Evolutionary conservation across 2,113 vertebrate species (phyloP).

Genomic region (Sander vitreus): DNA sequence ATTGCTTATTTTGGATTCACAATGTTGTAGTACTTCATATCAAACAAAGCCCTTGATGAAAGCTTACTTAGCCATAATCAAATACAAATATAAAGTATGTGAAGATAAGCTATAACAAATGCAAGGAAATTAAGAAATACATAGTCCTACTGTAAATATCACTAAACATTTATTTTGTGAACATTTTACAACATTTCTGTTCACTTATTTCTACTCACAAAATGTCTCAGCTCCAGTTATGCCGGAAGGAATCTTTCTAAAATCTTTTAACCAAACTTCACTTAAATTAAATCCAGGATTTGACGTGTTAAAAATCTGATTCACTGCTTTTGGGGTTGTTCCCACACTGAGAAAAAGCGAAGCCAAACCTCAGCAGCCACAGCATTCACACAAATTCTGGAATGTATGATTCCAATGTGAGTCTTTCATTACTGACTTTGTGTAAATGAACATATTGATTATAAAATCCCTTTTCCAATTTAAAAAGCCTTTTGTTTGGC

Average conservation of each 20-base stretch:
- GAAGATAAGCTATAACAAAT: background rate
- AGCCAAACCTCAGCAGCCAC: slow-evolving; percentile 17
- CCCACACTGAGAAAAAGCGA: background rate
- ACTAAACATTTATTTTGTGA: background rate
- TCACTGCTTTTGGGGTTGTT: background rate
- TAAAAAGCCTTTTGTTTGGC: background rate
- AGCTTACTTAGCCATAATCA: background rate
- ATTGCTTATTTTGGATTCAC: slow-evolving; percentile 12
- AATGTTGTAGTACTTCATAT: background rate
- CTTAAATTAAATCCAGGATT: slow-evolving; percentile 34
- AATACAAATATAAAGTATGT: background rate
- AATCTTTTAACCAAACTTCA: slow-evolving; percentile 30
- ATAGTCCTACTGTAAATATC: background rate
- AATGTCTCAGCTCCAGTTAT: slow-evolving; percentile 13
- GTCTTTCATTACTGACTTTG: slow-evolving; percentile 6
- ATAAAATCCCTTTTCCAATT: background rate
- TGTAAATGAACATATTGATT: slow-evolving; percentile 22
- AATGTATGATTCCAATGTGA: slow-evolving; percentile 8
- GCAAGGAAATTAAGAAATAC: background rate
- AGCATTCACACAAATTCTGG: slow-evolving; percentile 3
- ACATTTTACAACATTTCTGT: slow-evolving; percentile 1
- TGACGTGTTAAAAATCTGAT: slow-evolving; percentile 15
- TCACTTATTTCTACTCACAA: slow-evolving; percentile 24
- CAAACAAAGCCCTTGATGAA: background rate
- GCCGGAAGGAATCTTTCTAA: slow-evolving; percentile 26